phyloP scores from a whole-genome alignment of 2,113 vertebrate genomes.

The Eretmochelys imbricata region DNA sequence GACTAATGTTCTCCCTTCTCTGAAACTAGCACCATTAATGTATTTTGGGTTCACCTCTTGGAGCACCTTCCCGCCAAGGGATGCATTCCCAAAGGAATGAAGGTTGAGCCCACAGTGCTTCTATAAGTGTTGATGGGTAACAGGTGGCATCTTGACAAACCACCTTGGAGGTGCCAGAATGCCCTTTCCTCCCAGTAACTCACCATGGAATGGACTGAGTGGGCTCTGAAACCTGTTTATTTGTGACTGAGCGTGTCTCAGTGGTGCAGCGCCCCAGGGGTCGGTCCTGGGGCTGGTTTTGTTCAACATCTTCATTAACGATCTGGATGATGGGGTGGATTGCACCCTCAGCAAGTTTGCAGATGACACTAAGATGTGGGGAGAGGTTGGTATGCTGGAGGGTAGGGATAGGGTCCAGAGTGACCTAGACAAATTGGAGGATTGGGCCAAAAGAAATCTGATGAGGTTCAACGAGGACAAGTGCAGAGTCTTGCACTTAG shows the following conservation, averaged over 20 bases:
- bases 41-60: not conserved
- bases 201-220: accelerated
- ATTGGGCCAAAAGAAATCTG: no score
- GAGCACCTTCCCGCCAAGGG: not conserved
- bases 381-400: no score
- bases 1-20: not conserved
- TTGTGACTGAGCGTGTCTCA: accelerated
- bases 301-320: no score
- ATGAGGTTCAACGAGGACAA: no score
- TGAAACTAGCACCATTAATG: not conserved
- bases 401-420: no score
- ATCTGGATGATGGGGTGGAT: no score
- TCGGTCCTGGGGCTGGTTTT: no score
- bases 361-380: no score
- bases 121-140: not conserved
- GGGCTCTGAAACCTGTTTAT: not conserved
- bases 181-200: accelerated
- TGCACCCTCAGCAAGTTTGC: no score
- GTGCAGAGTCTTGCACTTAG: no score
- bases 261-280: accelerated
- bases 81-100: not conserved
- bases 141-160: accelerated
- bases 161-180: accelerated
- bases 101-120: accelerated
- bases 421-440: no score